Evolutionary conservation across 2,888 invertebrate species (phyloP), one percentile per base, ranked within the genome.

Genomic region (Nemurella pictetii): DNA sequence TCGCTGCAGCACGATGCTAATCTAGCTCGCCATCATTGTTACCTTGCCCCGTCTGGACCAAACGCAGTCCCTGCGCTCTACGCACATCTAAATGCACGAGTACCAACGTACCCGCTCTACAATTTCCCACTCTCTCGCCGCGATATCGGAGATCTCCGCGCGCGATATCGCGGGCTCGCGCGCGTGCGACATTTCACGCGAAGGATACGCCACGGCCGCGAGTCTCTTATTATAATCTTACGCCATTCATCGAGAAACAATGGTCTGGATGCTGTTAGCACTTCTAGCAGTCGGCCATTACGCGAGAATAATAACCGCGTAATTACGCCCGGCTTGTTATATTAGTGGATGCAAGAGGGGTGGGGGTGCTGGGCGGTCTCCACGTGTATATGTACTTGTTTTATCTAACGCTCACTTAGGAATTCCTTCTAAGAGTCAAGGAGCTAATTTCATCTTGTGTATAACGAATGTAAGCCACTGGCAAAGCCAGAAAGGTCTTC

Each of bases 11-110:
- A 55, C 20, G 55, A 55, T 55, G 78, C 78, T 78, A 78, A 28
- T 78, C 78, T 78, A 30, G 30, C 78, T 78, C 29, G 78, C 28
- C 29, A 78, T 78, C 78, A 75, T 75, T 75, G 78, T 78, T 29
- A 30, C 78, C 5, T 20, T 55, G 55, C 55, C 55, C 9, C 55
- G 55, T 55, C 55, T 55, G 12, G 20, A 55, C 20, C 30, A n/a
- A n/a, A n/a, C 78, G 30, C 30, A 28, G 3, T n/a, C 29, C 29
- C 29, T 30, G 2, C 30, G n/a, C 29, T 30, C 78, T 3, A 2
- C 28, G 15, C 30, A n/a, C 78, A 30, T 15, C 3, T 78, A 55
- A 55, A 55, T 55, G 55, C 30, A 78, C 78, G 30, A 27, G 28
- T 26, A 26, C 75, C 26, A n/a, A 27, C 12, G 78, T 30, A 27